Percentiles rank a stretch among this genome's conserved stretches.
These are phyloP conservation scores for Sus cebifrons DNA, from an alignment of 2,797 vertebrate genomes.

Conservation along the genomic window DNA sequence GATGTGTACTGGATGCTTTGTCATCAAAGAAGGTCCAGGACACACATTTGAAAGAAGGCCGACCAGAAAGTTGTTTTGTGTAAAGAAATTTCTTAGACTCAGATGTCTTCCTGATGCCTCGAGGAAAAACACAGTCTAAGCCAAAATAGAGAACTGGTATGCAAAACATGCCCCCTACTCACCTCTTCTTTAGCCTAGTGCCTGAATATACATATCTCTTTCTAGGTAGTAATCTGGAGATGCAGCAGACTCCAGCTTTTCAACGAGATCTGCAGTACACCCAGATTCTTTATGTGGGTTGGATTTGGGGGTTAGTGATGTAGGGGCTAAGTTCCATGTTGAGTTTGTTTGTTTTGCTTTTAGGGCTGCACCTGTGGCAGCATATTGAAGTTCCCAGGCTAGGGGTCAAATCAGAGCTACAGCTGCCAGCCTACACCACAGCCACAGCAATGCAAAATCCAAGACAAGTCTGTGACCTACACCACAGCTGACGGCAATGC, in stretches of 20 bases:
- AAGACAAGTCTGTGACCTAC: too few species aligned
- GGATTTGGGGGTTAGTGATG: neutral
- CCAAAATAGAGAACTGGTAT: neutral
- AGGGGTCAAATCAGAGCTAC: too few species aligned
- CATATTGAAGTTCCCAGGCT: too few species aligned
- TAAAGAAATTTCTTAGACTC: constrained; percentile 32
- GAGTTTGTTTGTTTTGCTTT: neutral
- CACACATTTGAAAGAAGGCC: neutral
- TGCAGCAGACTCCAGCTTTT: neutral
- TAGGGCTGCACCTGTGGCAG: too few species aligned
- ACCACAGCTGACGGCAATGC: too few species aligned
- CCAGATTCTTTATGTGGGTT: neutral
- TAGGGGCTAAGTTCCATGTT: neutral
- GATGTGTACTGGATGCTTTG: neutral
- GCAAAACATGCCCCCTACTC: neutral
- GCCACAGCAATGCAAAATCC: too few species aligned
- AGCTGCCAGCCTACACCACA: too few species aligned
- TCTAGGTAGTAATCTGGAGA: neutral
- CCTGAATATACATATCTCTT: neutral
- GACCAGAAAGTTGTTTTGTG: neutral
- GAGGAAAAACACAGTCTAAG: neutral
- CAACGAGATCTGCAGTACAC: neutral
- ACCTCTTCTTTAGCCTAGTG: neutral
- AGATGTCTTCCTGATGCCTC: neutral
- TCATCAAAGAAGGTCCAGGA: neutral